Base-by-base conservation (phyloP, 2,888 invertebrate species). In the Drosophila meridiana region DNA sequence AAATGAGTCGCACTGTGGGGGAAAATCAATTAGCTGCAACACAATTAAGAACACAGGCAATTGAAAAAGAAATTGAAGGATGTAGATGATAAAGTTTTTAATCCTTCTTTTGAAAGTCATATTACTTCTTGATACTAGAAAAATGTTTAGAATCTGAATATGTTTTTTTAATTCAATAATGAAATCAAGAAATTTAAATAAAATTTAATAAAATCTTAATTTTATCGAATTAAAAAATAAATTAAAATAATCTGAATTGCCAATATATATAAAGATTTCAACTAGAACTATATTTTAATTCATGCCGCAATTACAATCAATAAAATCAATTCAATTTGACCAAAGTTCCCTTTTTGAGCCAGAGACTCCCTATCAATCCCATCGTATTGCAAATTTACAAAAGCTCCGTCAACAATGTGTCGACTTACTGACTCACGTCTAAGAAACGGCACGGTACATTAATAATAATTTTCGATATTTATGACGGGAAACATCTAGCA, bases 391-490 rank as follows among this genome's bases (percentile, higher is more conserved):
- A 55, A 76, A 69, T 67, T 69, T 65, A 60, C 56, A 65, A 71
- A 78, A 60, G 68, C 76, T 76, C 53, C 68, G 79, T 78, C 79
- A 79, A 78, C 72, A 64, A 66, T 66, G 79, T 64, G 68, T 60
- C 69, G 69, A 69, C 73, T 79, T 69, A 52, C 56, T 69, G 80
- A 80, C 80, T 80, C 73, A 59, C 73, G 78, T 45, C 69, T 60
- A 26, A 71, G 68, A 73, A 77, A 66, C 68, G 77, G 63, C 68
- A 61, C 65, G 36, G 77, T 45, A 77, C 88, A 85, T 85, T 86
- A 88, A 88, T 88, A 86, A 88, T 83, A 86, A 86, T 86, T 86
- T 82, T 86, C 83, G 84, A 86, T 86, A 86, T 86, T 88, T 86
- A 86, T 78, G 86, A 88, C 87, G 80, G 88, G 85, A 86, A 86